Percentiles rank a stretch among this genome's conserved stretches.
phyloP scores from a whole-genome alignment of 2,113 vertebrate genomes.

The Miniopterus natalensis region DNA sequence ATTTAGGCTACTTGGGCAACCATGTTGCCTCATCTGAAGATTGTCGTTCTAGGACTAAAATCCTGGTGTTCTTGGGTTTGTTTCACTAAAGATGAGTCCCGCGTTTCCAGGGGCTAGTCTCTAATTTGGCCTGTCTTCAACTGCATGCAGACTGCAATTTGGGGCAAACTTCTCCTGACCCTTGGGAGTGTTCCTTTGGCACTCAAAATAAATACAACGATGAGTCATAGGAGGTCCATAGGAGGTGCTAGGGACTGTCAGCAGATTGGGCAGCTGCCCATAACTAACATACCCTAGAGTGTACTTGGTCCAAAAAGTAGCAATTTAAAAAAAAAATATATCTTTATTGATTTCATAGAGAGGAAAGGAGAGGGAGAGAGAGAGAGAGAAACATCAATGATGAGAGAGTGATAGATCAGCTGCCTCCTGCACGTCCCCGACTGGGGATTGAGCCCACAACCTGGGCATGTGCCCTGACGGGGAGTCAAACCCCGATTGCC shows the following conservation, averaged over 20 bases:
- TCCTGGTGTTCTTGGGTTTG: background rate
- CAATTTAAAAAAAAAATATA: background rate
- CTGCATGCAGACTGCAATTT: background rate
- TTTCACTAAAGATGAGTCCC: background rate
- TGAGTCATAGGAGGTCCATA: background rate
- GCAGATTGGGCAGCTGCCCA: background rate
- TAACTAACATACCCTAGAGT: background rate
- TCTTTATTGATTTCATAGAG: too few species aligned
- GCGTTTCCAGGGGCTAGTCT: background rate
- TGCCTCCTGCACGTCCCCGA: too few species aligned
- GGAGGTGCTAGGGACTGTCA: background rate
- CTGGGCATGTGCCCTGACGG: too few species aligned
- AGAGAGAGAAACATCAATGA: too few species aligned
- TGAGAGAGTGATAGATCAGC: too few species aligned
- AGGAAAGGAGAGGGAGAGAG: too few species aligned
- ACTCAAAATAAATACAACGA: background rate
- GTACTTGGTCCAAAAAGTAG: background rate
- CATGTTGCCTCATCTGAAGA: slow-evolving; percentile 10
- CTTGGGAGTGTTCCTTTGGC: background rate
- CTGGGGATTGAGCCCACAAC: too few species aligned
- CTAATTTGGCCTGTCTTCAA: background rate
- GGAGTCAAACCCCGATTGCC: too few species aligned
- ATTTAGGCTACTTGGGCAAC: background rate
- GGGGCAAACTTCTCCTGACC: background rate
- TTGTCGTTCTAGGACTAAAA: background rate